A percentile compares a stretch with the other conserved stretches of the same genome.
phyloP scores from a whole-genome alignment of 2,113 vertebrate genomes.

The Anas platyrhynchos region DNA sequence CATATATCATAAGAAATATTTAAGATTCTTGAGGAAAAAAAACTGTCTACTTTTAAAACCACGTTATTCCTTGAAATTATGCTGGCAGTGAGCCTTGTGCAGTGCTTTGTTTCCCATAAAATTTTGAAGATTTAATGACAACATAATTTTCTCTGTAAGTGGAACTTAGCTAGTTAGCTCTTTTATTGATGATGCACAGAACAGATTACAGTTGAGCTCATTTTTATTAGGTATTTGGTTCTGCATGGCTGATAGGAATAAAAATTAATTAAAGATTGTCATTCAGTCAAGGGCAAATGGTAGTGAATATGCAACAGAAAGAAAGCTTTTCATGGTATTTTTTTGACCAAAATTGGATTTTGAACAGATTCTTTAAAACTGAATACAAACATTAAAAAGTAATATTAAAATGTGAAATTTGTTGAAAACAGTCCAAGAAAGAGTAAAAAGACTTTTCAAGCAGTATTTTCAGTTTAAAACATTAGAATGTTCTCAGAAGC shows the following conservation, averaged over 20 bases:
- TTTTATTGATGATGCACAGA: conserved; percentile 13
- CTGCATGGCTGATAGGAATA: conserved; percentile 8
- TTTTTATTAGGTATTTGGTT: conserved; percentile 26
- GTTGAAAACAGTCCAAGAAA: not conserved
- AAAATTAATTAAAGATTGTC: not conserved
- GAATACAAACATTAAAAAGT: not conserved
- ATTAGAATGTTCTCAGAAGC: not conserved
- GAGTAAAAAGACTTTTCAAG: not conserved
- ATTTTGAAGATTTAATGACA: not conserved
- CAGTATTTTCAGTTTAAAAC: not conserved
- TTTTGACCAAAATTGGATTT: not conserved
- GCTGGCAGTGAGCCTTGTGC: not conserved
- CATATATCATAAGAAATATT: not conserved
- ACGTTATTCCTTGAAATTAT: not conserved
- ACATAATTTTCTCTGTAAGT: not conserved
- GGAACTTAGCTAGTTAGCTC: not conserved
- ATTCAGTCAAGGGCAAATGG: not conserved
- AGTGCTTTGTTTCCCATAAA: not conserved
- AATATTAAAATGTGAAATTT: not conserved
- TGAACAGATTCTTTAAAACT: not conserved
- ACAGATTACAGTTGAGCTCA: not conserved
- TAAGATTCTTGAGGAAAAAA: not conserved
- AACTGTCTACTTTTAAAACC: not conserved
- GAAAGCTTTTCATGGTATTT: not conserved
- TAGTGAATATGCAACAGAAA: not conserved